Conservation (phyloP, 1,140 invertebrate genomes). For the Caenorhabditis elegans region DNA sequence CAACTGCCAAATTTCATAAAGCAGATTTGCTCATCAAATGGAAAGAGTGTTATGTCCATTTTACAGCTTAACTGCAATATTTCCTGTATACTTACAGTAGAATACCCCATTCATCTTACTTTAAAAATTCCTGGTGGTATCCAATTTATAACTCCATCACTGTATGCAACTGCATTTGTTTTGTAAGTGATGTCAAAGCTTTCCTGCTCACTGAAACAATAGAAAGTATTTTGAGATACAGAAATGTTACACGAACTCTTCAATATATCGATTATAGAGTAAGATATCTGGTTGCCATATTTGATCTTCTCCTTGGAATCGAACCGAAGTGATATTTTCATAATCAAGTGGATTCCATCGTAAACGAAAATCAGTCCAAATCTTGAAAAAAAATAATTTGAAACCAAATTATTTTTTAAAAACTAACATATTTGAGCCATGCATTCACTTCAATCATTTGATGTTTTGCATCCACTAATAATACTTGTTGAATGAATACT, state of each 20-base stretch:
- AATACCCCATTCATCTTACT: background rate
- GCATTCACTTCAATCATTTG: slow-evolving; percentile 39
- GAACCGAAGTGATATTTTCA: slow-evolving; percentile 86
- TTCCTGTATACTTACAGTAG: too few species aligned
- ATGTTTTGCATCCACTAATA: slow-evolving; percentile 16
- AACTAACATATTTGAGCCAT: slow-evolving; percentile 50
- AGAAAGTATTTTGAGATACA: background rate
- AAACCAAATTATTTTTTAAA: slow-evolving; percentile 40
- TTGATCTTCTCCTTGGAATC: slow-evolving; percentile 91
- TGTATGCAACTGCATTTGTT: slow-evolving; percentile 50
- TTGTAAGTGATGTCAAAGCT: slow-evolving; percentile 51
- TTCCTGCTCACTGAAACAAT: slow-evolving; percentile 79
- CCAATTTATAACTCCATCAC: slow-evolving; percentile 48
- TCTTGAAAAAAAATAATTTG: too few species aligned
- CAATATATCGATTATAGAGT: slow-evolving; percentile 91
- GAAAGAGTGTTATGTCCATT: slow-evolving; percentile 75
- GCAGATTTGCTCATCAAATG: slow-evolving; percentile 87
- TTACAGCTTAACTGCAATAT: slow-evolving; percentile 22
- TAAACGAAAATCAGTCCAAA: slow-evolving; percentile 96
- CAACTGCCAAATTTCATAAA: slow-evolving; percentile 82
- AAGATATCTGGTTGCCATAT: slow-evolving; percentile 98
- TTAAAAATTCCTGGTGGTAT: slow-evolving; percentile 55
- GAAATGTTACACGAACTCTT: background rate
- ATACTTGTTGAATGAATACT: slow-evolving; percentile 8
- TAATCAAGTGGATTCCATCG: slow-evolving; percentile 92